Evolutionary conservation across 1,140 invertebrate genomes (phyloP), one percentile per base, ranked within the genome.

Genomic region (Pogonomyrmex barbatus): DNA sequence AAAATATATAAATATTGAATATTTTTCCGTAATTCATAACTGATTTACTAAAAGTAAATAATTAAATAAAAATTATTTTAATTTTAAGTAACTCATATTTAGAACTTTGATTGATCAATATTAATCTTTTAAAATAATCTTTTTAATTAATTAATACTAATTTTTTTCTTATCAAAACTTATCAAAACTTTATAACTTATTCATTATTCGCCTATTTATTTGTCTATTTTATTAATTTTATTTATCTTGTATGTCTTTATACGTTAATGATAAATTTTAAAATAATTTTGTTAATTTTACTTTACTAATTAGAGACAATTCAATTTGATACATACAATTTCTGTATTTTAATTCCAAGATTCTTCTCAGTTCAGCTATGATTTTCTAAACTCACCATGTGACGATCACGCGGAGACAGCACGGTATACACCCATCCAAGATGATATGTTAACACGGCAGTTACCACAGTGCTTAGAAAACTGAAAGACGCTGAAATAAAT

Each of bases 391-490:
- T 83, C 45, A 95, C 94, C 92, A 92, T 81, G 85, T 92, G 90
- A 54, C 90, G 88, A 87, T 94, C 92, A 5, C 83, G 87, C 36
- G 91, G 77, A 42, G 95, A 93, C 75, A 94, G 86, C 14, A 98
- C 97, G 0, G 97, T 98, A 36, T 97, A 96, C 68, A 98, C 98
- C 98, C 98, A 99, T 2, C 98, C 98, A 30, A 98, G 96, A 94
- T 99, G 98, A 95, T 98, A 96, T 0, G 98, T 98, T 63, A 99
- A 94, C 39, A 99, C 97, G 79, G 98, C 97, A 5, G 98, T 99
- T 36, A 99, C 93, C 73, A 99, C 95, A 17, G 97, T 98, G 93
- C 98, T 98, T 77, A 99, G 96, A 95, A 99, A 99, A 95, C 98
- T 99, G 95, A 79, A 96, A 96, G 58, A 90, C 36, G 84, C 30